Evolutionary conservation across 2,797 vertebrate species (phyloP), one percentile per base, ranked within the genome.

Genomic region (Hippopotamyrus pictus): DNA sequence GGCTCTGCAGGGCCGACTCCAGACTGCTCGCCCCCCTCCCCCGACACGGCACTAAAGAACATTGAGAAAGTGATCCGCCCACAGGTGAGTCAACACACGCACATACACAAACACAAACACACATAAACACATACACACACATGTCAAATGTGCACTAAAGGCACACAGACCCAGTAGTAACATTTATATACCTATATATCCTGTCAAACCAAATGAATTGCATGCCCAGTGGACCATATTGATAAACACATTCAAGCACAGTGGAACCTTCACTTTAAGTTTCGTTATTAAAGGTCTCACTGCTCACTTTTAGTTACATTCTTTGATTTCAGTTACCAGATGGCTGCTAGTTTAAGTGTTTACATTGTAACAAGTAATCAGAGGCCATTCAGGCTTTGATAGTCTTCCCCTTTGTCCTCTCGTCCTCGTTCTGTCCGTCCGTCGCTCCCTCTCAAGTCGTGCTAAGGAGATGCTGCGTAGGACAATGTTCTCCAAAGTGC

Each of bases 51-150:
- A 93, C 96, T 99, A 94, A 98, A 98, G 96, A 99, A 97, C 94
- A 99, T 99, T 62, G 98, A 99, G 94, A 99, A 97, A 98, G 98
- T 99, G 92, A 99, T 99, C 94, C 97, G 97, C 94, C 98, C 98
- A 93, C 98, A 99, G 98, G 98, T 99, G 95, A 95, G 96, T 89
- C 89, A 87, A 83, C 84, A 54, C 62, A 82, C 59, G 5, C 50
- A 44, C 82, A 79, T 51, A 76, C 86, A 88, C 53, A 83, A 25
- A 83, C 87, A 88, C 54, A 79, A 48, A 50, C 54, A 79, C 65
- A 50, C 44, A 57, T n/a, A 17, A 46, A 79, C 59, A 17, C 48
- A 57, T 54, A 87, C 86, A 88, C 69, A 79, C 69, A 33, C 46
- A 82, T 2, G 46, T 6, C 12, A 73, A 33, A 73, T 73, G 65